Conservation (phyloP, 2,113 vertebrate species). For the Macaca nemestrina region DNA sequence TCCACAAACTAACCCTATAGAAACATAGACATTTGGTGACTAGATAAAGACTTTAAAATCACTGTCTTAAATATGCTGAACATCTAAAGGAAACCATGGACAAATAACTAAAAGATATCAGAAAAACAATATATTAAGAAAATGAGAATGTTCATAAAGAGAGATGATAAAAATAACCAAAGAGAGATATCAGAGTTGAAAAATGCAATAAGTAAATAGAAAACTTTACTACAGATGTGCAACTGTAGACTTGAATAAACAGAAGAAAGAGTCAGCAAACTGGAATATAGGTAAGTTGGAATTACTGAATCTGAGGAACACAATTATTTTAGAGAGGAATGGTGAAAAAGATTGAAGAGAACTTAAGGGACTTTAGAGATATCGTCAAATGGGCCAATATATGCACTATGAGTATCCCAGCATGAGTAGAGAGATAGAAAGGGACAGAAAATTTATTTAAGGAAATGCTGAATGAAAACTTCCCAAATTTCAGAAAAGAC, state of each 20-base stretch:
- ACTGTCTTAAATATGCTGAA: too few species aligned
- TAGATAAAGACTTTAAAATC: too few species aligned
- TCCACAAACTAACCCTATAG: too few species aligned
- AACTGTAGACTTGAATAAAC: not conserved
- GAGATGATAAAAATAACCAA: too few species aligned
- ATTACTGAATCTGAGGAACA: not conserved
- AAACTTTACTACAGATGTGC: not conserved
- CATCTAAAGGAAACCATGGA: too few species aligned
- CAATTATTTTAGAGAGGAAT: not conserved
- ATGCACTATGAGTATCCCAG: not conserved
- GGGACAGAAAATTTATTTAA: not conserved
- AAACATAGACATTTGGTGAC: too few species aligned
- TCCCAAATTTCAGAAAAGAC: not conserved
- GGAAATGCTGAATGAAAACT: not conserved
- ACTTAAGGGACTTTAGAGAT: not conserved
- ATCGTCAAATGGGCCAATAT: not conserved
- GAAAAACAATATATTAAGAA: too few species aligned
- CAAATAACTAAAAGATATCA: too few species aligned
- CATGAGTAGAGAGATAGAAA: not conserved
- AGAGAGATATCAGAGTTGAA: not conserved
- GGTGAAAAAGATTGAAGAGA: not conserved
- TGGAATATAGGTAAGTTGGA: not conserved
- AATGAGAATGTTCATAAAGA: too few species aligned
- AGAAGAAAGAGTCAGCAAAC: not conserved
- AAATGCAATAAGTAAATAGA: not conserved